A percentile compares a stretch with the other conserved stretches of the same genome.
phyloP scores from a whole-genome alignment of 2,797 vertebrate species.

The Gallirallus australis region DNA sequence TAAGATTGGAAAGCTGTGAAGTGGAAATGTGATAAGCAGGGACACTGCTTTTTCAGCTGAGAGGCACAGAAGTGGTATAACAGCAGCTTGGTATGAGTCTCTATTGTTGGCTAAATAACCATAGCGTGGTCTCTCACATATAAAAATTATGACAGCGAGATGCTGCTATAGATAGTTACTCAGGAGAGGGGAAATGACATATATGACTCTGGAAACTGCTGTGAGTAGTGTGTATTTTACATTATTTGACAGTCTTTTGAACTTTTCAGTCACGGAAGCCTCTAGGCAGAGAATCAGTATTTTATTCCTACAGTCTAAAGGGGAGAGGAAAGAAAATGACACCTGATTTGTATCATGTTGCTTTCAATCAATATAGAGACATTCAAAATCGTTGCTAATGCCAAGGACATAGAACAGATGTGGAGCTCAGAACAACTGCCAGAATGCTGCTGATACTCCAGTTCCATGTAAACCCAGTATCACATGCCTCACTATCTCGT shows the following conservation, averaged over 20 bases:
- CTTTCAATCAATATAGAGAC: not conserved
- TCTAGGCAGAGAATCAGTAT: not conserved
- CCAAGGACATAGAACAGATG: not conserved
- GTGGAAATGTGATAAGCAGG: not conserved
- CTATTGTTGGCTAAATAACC: not conserved
- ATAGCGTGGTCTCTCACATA: accelerated
- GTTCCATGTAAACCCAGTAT: not conserved
- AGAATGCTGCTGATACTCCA: not conserved
- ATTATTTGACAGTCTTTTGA: not conserved
- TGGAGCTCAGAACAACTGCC: not conserved
- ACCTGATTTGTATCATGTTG: not conserved
- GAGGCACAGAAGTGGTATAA: not conserved
- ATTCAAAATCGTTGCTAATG: not conserved
- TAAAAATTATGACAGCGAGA: not conserved
- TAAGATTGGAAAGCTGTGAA: not conserved
- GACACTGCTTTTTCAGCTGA: not conserved
- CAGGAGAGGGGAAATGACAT: not conserved
- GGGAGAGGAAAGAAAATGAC: not conserved
- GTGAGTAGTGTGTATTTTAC: not conserved
- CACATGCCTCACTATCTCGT: not conserved
- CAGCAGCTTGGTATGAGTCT: not conserved
- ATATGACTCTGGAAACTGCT: not conserved
- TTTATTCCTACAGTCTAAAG: not conserved
- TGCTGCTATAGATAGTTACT: not conserved
- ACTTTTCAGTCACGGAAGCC: not conserved